Conservation (phyloP, 2,888 invertebrate species). For the Drosophila atripex region DNA sequence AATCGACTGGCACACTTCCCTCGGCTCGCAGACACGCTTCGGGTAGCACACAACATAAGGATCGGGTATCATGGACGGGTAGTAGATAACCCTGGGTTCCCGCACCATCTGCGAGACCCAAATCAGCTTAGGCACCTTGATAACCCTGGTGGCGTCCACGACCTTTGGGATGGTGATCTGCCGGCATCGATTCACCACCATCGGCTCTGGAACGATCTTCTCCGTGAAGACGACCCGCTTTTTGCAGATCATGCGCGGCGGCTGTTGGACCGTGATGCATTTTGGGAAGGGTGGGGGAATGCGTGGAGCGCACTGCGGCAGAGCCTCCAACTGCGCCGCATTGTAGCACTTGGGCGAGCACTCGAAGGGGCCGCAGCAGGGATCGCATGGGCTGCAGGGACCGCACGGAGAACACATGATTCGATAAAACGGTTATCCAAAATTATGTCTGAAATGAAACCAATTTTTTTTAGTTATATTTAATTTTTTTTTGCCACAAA, state of each 20-base stretch:
- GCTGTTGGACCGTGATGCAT: slow-evolving; percentile 81
- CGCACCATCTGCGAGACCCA: slow-evolving; percentile 82
- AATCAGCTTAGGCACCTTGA: slow-evolving; percentile 79
- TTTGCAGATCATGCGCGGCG: slow-evolving; percentile 80
- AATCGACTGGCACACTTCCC: slow-evolving; percentile 81
- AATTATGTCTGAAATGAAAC: not conserved
- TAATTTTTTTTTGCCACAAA: slow-evolving; percentile 45
- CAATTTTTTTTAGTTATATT: slow-evolving; percentile 7
- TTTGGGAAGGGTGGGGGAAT: slow-evolving; percentile 79
- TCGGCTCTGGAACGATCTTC: slow-evolving; percentile 79
- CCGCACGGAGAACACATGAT: slow-evolving; percentile 73
- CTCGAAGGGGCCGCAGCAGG: slow-evolving; percentile 80
- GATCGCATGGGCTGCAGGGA: slow-evolving; percentile 78
- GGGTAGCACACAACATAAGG: slow-evolving; percentile 82
- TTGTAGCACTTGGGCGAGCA: slow-evolving; percentile 81
- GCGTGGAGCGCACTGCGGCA: slow-evolving; percentile 81
- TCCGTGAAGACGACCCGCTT: slow-evolving; percentile 82
- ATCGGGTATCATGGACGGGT: slow-evolving; percentile 80
- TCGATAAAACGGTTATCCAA: slow-evolving; percentile 3
- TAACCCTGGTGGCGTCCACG: slow-evolving; percentile 79
- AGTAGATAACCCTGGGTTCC: slow-evolving; percentile 81
- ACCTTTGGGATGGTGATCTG: slow-evolving; percentile 81
- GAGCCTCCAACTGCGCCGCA: slow-evolving; percentile 77
- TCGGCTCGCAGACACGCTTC: slow-evolving; percentile 79
- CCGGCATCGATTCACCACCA: slow-evolving; percentile 80